Evolutionary conservation across 2,113 vertebrate species (phyloP).

Genomic region (Chaetorhynchus papuensis): DNA sequence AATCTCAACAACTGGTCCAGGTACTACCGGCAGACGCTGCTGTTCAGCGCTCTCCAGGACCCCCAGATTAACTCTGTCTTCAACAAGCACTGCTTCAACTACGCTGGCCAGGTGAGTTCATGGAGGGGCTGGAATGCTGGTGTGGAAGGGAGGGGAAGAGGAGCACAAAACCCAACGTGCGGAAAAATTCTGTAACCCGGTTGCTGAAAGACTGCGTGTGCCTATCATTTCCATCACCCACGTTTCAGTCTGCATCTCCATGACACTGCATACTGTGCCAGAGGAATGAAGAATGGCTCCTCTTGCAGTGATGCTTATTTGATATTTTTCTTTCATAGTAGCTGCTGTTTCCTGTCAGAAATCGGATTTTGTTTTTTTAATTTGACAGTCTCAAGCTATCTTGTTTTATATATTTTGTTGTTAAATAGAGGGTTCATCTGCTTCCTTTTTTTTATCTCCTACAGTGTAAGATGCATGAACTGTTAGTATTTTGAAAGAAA

Average conservation of each 20-base stretch:
- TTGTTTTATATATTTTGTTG: background rate
- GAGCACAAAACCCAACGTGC: fast-evolving
- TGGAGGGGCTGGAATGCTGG: background rate
- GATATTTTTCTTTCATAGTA: background rate
- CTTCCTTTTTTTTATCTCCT: background rate
- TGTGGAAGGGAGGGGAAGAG: background rate
- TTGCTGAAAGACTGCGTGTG: background rate
- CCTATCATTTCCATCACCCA: background rate
- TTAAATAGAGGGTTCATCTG: background rate
- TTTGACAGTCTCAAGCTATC: background rate
- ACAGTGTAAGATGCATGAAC: background rate
- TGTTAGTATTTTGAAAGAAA: background rate
- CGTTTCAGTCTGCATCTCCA: background rate
- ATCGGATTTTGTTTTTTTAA: background rate
- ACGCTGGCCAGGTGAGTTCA: conserved; percentile 83
- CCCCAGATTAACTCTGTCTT: conserved; percentile 91
- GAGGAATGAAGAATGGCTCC: background rate
- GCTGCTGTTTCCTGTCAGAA: background rate
- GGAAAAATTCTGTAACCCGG: background rate
- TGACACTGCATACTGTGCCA: background rate
- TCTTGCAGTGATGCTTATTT: background rate
- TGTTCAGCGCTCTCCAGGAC: conserved; percentile 89
- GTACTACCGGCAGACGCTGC: conserved; percentile 89
- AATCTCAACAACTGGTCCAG: conserved; percentile 88
- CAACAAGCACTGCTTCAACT: conserved; percentile 87